Base-by-base conservation (phyloP, 2,113 vertebrate genomes). In the Strix uralensis region DNA sequence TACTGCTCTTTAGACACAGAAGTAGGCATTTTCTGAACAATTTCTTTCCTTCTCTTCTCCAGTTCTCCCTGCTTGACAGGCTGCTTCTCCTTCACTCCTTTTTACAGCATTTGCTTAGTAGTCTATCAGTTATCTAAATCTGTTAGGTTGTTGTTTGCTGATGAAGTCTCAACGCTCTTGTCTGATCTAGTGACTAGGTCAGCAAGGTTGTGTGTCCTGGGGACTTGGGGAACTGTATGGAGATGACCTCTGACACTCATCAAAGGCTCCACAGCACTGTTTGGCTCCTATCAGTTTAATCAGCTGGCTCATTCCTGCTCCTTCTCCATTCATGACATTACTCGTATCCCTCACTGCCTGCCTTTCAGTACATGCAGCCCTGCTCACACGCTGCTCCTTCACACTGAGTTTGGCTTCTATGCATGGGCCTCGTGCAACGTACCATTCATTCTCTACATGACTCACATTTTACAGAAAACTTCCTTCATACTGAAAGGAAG, bases 221-320 rank as follows among this genome's bases (percentile, higher is more conserved):
- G 70, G 69, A 91, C 52, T 80, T 27, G 40, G 86, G 81, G 78
- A 94, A 46, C 94, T 86, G 91, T 90, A 90, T 90, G 94, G 86
- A 97, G 89, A 77, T 95, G 97, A 96, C 95, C 96, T 96, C 95
- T 97, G 96, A 97, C 96, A 87, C 67, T 52, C 94, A 92, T 94
- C 97, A 97, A 96, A 97, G 95, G 81, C 86, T 95, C 38, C 79
- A 58, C 15, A 1, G 65, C 84, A 13, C 91, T 91, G 74, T 90
- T 95, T 89, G 91, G 69, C 89, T 96, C 83, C 83, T 92, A 95
- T 96, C 94, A 71, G 91, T 94, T 94, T 94, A 95, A 95, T 96
- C 96, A 96, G 89, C 86, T 92, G 92, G 83, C 93, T 94, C 66
- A 29, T 87, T 92, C 70, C 83, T 36, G 51, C 85, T 91, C 78